These are phyloP conservation scores for Phocoena phocoena DNA, from an alignment of 2,113 vertebrate genomes.

Conservation along the genomic window DNA sequence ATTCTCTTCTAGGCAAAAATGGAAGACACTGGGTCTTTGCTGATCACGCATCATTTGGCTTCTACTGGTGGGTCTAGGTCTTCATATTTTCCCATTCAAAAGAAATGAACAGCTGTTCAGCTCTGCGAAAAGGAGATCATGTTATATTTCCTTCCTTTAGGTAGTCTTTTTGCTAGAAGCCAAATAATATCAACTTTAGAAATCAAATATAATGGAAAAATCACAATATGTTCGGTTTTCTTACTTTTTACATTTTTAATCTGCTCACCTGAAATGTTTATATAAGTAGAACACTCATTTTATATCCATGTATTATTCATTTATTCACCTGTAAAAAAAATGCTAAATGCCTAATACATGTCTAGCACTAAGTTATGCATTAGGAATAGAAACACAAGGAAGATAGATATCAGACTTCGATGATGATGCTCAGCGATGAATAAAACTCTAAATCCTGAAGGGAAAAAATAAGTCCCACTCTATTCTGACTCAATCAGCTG, in stretches of 20 bases:
- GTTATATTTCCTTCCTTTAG: not conserved
- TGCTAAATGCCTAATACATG: not conserved
- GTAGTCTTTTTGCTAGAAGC: not conserved
- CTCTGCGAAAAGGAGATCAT: not conserved
- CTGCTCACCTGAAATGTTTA: not conserved
- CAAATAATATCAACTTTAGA: not conserved
- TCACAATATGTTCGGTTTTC: not conserved
- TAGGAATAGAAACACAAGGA: not conserved
- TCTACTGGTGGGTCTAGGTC: not conserved
- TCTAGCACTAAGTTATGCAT: not conserved
- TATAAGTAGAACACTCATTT: not conserved
- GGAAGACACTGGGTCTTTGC: not conserved
- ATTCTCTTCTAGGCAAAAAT: not conserved
- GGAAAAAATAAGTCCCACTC: not conserved
- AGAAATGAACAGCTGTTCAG: not conserved
- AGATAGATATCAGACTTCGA: not conserved
- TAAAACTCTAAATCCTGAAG: not conserved
- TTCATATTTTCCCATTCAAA: not conserved
- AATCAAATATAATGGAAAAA: not conserved
- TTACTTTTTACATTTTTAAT: not conserved
- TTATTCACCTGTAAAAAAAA: not conserved
- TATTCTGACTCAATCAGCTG: not conserved
- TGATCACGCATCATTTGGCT: not conserved
- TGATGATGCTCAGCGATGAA: not conserved
- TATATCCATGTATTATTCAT: not conserved